Conservation (phyloP, 2,888 invertebrate genomes). For the Drosophila demipolita region DNA sequence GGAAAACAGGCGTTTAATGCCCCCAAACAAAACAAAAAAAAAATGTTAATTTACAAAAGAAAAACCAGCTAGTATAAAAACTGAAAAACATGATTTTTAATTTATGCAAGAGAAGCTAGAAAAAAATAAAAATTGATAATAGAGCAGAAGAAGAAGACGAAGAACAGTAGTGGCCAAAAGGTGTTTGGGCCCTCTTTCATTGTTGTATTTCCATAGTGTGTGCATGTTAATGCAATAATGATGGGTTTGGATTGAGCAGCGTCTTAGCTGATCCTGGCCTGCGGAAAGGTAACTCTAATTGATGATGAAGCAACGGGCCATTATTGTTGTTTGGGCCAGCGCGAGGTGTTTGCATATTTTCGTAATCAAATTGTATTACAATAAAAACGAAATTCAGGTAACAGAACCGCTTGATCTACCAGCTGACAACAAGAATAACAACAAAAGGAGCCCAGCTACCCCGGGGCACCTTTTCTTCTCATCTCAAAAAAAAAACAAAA, state of each 20-base stretch:
- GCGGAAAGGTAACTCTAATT: constrained; percentile 80
- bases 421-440: constrained; percentile 60
- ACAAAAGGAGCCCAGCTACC: constrained; percentile 41
- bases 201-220: constrained; percentile 26
- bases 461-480: constrained; percentile 31
- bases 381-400: constrained; percentile 65
- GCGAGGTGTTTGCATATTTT: constrained; percentile 79
- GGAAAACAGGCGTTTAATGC: constrained; percentile 74
- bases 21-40: background rate
- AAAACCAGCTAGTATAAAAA: constrained; percentile 11
- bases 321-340: constrained; percentile 57
- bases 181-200: constrained; percentile 47
- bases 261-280: constrained; percentile 65
- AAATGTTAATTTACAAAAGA: background rate
- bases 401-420: constrained; percentile 33
- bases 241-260: constrained; percentile 40
- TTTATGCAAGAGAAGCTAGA: constrained; percentile 63
- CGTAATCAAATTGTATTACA: constrained; percentile 74
- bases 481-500: constrained; percentile 33
- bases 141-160: constrained; percentile 31
- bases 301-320: constrained; percentile 66
- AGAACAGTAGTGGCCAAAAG: constrained; percentile 63
- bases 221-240: constrained; percentile 68
- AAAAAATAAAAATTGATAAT: constrained; percentile 58
- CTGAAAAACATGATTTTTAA: constrained; percentile 70